These are phyloP conservation scores for Cataglyphis albicans DNA, from an alignment of 2,888 invertebrate genomes.

Conservation along the genomic window DNA sequence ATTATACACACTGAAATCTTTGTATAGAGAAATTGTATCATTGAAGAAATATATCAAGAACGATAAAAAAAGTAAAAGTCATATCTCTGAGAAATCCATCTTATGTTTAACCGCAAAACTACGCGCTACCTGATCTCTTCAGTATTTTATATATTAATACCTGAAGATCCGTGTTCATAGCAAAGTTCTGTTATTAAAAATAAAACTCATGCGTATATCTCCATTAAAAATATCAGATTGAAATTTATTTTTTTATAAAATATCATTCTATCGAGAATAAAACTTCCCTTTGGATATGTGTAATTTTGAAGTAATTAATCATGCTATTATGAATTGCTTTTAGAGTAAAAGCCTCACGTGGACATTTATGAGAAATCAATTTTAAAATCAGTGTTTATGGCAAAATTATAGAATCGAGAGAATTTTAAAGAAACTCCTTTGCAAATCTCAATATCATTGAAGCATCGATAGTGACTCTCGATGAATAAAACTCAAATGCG, in stretches of 20 bases:
- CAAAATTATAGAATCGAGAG: background rate
- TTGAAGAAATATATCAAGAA: background rate
- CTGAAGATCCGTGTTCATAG: background rate
- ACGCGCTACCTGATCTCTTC: background rate
- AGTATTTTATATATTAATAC: background rate
- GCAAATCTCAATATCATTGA: background rate
- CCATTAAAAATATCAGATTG: background rate
- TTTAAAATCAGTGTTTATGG: slow-evolving; percentile 15
- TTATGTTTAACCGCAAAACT: background rate
- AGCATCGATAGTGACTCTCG: background rate
- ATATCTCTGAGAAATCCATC: background rate
- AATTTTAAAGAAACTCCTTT: background rate
- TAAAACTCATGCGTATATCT: slow-evolving; percentile 3
- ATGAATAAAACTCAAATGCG: slow-evolving; percentile 11
- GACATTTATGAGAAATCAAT: background rate
- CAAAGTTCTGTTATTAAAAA: slow-evolving; percentile 8
- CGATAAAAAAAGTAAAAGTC: background rate
- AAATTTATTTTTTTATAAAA: background rate
- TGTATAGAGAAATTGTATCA: background rate
- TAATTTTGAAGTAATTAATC: background rate
- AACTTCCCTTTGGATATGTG: background rate
- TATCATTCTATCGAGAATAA: slow-evolving; percentile 1
- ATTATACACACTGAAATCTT: background rate
- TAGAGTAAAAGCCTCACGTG: background rate
- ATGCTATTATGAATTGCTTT: background rate